Percentiles rank a stretch among this genome's conserved stretches.
Evolutionary conservation across 2,113 vertebrate species (phyloP).

Genomic region (Crotophaga sulcirostris): DNA sequence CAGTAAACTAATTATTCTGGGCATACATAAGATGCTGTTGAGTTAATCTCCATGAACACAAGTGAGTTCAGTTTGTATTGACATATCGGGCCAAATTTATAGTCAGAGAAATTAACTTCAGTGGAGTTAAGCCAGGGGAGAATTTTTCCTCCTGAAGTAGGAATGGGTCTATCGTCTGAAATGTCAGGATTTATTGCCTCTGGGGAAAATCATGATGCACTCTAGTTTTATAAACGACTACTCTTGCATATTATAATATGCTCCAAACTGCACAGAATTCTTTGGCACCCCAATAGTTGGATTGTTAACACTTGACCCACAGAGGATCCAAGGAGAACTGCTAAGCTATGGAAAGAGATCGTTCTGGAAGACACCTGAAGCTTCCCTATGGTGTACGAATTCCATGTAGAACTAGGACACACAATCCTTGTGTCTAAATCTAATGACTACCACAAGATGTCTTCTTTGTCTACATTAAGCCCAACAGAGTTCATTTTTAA

Average conservation of each 20-base stretch:
- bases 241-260: background rate
- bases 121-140: background rate
- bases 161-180: background rate
- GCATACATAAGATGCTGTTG: constrained; percentile 33
- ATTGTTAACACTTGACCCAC: background rate
- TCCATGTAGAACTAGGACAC: background rate
- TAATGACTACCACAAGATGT: background rate
- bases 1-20: constrained; percentile 58
- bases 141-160: constrained; percentile 25
- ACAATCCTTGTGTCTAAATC: background rate
- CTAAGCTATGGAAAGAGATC: background rate
- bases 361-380: background rate
- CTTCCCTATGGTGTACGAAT: background rate
- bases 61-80: constrained; percentile 44
- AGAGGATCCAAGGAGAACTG: background rate
- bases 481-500: background rate
- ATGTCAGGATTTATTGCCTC: background rate
- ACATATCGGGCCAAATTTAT: constrained; percentile 54
- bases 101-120: constrained; percentile 30
- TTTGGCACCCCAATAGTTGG: background rate
- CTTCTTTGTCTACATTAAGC: background rate
- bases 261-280: background rate
- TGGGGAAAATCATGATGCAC: background rate
- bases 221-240: background rate
- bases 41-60: constrained; percentile 57